Evolutionary conservation across 2,113 vertebrate genomes (phyloP).

Genomic region (Fulmarus glacialis): DNA sequence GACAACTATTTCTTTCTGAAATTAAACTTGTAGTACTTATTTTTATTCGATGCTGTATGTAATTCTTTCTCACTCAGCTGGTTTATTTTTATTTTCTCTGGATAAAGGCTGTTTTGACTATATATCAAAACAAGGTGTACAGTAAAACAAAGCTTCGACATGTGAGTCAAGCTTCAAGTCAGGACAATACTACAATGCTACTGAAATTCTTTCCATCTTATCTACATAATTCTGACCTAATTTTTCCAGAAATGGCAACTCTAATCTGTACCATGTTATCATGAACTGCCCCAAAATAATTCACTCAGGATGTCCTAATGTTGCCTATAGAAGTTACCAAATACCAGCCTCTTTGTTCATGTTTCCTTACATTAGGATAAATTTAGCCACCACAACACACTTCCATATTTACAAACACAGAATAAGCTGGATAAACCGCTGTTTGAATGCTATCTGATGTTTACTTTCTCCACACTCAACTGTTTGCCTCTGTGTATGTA

Average conservation of each 20-base stretch:
- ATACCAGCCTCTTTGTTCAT: conserved; percentile 34
- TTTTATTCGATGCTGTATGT: neutral
- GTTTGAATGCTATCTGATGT: conserved; percentile 1
- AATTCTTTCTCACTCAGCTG: neutral
- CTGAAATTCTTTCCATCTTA: conserved; percentile 63
- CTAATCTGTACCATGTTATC: conserved; percentile 44
- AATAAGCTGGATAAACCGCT: neutral
- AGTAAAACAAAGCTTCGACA: conserved; percentile 48
- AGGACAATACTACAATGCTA: conserved; percentile 60
- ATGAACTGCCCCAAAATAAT: conserved; percentile 13
- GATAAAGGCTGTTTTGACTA: conserved; percentile 43
- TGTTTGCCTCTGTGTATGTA: neutral
- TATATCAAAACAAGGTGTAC: conserved; percentile 41
- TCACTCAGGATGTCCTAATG: conserved; percentile 22
- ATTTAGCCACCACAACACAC: conserved; percentile 15
- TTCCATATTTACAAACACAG: conserved; percentile 35
- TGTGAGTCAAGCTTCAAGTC: conserved; percentile 44
- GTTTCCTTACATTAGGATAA: conserved; percentile 46
- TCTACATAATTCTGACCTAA: conserved; percentile 55
- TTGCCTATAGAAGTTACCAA: conserved; percentile 35
- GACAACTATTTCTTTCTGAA: neutral
- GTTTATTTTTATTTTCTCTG: conserved; percentile 50
- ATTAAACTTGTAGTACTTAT: neutral
- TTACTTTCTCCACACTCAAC: conserved; percentile 27
- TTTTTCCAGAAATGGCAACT: conserved; percentile 59